Percentiles rank a stretch among this genome's conserved stretches.
Evolutionary conservation across 2,797 vertebrate species (phyloP).

Genomic region (Macroramphosus scolopax): DNA sequence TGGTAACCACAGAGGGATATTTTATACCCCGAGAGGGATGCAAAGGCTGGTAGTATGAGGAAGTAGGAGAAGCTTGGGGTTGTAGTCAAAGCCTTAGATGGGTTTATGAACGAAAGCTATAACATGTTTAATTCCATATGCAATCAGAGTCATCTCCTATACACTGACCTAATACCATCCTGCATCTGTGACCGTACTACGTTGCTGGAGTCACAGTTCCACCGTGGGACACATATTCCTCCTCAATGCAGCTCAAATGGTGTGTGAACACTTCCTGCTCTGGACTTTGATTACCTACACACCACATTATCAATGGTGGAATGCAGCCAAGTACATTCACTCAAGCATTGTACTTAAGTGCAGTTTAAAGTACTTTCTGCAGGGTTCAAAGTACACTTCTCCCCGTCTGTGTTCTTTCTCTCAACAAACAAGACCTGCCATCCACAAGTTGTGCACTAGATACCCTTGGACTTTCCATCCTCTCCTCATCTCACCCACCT

Average conservation of each 20-base stretch:
- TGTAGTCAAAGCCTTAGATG: conserved; percentile 41
- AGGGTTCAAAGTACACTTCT: too few species aligned
- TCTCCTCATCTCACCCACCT: neutral
- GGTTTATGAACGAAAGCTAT: conserved; percentile 54
- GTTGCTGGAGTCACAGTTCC: conserved; percentile 44
- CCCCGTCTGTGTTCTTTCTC: too few species aligned
- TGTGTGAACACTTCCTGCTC: conserved; percentile 47
- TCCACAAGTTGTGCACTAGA: neutral
- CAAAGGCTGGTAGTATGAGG: conserved; percentile 38
- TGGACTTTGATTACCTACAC: conserved; percentile 37
- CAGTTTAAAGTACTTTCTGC: neutral
- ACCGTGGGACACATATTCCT: conserved; percentile 57
- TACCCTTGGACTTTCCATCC: neutral
- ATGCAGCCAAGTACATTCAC: neutral
- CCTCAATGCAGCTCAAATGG: conserved; percentile 43
- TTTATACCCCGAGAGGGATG: conserved; percentile 59
- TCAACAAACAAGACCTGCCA: too few species aligned
- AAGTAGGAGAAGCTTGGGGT: conserved; percentile 17
- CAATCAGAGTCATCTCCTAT: conserved; percentile 38
- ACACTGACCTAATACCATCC: conserved; percentile 38
- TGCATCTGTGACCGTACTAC: conserved; percentile 52
- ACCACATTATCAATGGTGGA: conserved; percentile 22
- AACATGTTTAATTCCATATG: conserved; percentile 46
- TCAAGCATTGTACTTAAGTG: neutral
- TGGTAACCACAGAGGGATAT: conserved; percentile 67